A percentile compares a stretch with the other conserved stretches of the same genome.
These are phyloP conservation scores for Cnemophilus loriae DNA, from an alignment of 2,113 vertebrate species.

Conservation along the genomic window DNA sequence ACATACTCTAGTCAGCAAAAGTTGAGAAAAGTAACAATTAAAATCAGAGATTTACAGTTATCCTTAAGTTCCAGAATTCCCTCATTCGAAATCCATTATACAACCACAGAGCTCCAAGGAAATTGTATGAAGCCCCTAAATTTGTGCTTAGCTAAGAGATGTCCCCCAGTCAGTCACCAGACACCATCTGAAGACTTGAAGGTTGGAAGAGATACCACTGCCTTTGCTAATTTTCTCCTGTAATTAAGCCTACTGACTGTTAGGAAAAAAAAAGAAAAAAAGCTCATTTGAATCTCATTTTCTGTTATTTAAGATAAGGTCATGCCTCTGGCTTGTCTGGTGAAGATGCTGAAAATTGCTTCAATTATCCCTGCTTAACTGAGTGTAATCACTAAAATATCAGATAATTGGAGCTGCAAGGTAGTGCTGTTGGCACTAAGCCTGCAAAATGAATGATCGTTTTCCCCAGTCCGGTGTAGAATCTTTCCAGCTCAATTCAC, in stretches of 20 bases:
- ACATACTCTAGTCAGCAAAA: neutral
- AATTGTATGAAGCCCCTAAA: neutral
- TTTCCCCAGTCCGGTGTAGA: neutral
- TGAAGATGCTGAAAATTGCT: slow-evolving; percentile 45
- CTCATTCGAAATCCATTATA: neutral
- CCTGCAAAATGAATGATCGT: neutral
- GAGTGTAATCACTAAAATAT: slow-evolving; percentile 1
- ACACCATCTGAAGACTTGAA: neutral
- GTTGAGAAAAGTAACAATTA: neutral
- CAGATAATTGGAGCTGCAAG: slow-evolving; percentile 19
- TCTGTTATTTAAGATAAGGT: slow-evolving; percentile 17
- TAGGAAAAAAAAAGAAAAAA: neutral
- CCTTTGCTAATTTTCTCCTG: neutral
- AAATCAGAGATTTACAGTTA: neutral
- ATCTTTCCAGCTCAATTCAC: neutral
- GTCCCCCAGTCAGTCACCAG: neutral
- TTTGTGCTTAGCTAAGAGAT: neutral
- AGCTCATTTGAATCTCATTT: neutral
- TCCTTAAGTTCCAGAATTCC: neutral
- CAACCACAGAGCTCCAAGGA: neutral
- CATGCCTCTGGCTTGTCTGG: slow-evolving; percentile 25
- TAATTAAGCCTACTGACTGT: neutral
- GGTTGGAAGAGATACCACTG: neutral
- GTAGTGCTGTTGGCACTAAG: neutral
- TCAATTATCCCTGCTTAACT: slow-evolving; percentile 45